Base-by-base conservation (phyloP, 1,140 invertebrate genomes). In the Cataglyphis hispanica region DNA sequence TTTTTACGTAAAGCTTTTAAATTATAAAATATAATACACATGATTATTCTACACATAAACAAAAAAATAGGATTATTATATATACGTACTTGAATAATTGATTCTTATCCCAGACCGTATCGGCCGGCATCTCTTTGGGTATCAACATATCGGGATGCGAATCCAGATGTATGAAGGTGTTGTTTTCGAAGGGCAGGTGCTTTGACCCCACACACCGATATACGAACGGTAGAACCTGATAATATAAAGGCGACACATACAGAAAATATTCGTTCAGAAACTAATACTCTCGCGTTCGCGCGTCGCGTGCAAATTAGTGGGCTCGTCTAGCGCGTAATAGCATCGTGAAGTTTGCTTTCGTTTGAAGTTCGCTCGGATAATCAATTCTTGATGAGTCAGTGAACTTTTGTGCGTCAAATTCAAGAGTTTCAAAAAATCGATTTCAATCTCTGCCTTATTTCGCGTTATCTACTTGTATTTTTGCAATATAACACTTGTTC, bases 141-240 rank as follows among this genome's bases (percentile, higher is more conserved):
- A 99, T 96, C 6, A 98, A 95, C 95, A 99, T 96, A 92, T 99
- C 98, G 4, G 98, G 98, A 95, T 99, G 98, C 0, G 98, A 98
- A 94, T 99, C 98, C 69, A 99, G 97, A 94, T 99, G 98, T 61
- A 99, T 94, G 46, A 99, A 95, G 1, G 96, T 96, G 80, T 97
- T 97, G 50, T 96, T 96, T 92, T 97, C 95, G 37, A 98, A 94
- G 0, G 98, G 97, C 70, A 99, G 95, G 93, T 97, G 97, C 91
- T 97, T 98, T 0, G 97, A 97, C 58, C 97, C 98, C 83, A 99
- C 97, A 84, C 96, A 97, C 8, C 97, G 96, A 92, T 99, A 98
- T 80, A 99, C 97, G 93, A 96, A 97, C 72, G 96, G 96, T 84
- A 98, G 90, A 7, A 88, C 93, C 94, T 94, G 69, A 88, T 27